Percentiles rank a stretch among this genome's conserved stretches.
phyloP scores from a whole-genome alignment of 2,888 invertebrate species.

The Dolomedes plantarius region DNA sequence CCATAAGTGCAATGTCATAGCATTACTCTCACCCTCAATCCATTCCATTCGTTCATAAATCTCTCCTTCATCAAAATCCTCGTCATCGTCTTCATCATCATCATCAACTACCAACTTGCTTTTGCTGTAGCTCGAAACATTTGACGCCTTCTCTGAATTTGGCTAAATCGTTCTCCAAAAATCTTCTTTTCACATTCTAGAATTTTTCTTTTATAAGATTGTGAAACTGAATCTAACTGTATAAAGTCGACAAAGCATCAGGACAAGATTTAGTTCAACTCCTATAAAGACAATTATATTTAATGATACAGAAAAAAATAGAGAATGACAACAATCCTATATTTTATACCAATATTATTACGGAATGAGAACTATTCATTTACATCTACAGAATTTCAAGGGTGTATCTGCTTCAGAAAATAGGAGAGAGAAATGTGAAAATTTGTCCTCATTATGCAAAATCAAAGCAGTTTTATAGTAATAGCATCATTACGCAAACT shows the following conservation, averaged over 20 bases:
- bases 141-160: conserved; percentile 49
- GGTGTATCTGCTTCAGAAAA: no score
- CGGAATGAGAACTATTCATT: no score
- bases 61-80: conserved; percentile 42
- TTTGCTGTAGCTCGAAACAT: conserved; percentile 33
- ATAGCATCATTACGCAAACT: no score
- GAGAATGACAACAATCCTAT: no score
- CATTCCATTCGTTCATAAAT: conserved; percentile 60
- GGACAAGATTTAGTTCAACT: not conserved
- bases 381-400: no score
- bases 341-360: no score
- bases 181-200: conserved; percentile 53
- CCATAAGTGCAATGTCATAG: conserved; percentile 3
- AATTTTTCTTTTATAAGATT: conserved; percentile 54
- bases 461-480: no score
- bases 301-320: no score
- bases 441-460: no score
- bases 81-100: conserved; percentile 40
- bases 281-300: conserved; percentile 19
- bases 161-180: conserved; percentile 48
- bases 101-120: conserved; percentile 33
- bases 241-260: conserved; percentile 20
- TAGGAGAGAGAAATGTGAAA: no score
- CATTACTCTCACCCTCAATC: conserved; percentile 41
- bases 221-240: conserved; percentile 36